Conservation (phyloP, 2,113 vertebrate species). For the Takifugu bimaculatus region DNA sequence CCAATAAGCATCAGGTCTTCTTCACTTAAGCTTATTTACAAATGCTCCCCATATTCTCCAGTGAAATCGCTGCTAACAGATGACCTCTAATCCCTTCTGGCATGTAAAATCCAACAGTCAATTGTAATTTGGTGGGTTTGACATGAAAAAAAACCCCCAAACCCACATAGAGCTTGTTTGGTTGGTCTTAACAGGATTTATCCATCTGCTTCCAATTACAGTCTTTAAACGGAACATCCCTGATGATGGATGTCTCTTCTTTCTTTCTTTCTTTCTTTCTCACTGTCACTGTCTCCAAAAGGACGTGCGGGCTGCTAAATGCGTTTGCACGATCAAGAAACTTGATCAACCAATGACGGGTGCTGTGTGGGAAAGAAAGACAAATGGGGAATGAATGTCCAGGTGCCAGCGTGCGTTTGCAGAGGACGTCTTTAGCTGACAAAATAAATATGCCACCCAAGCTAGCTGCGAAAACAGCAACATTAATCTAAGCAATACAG, state of each 20-base stretch:
- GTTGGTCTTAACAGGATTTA: constrained; percentile 41
- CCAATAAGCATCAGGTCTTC: too few relatives aligned
- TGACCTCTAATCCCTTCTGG: constrained; percentile 35
- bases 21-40: not conserved
- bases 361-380: constrained; percentile 25
- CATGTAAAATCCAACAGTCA: constrained; percentile 29
- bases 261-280: not conserved
- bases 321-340: constrained; percentile 1
- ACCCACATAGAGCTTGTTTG: constrained; percentile 29
- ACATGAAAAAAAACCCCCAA: constrained; percentile 3
- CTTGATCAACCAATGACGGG: constrained; percentile 10
- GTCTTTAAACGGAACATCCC: constrained; percentile 7
- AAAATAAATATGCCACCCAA: not conserved
- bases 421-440: constrained; percentile 24
- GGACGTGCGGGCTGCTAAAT: too few relatives aligned
- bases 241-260: not conserved
- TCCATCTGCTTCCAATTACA: constrained; percentile 49
- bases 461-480: too few relatives aligned
- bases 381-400: constrained; percentile 24
- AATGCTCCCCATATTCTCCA: constrained; percentile 13
- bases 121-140: constrained; percentile 43
- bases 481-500: too few relatives aligned
- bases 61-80: constrained; percentile 38
- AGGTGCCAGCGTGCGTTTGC: constrained; percentile 40
- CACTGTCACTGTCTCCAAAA: not conserved